Evolutionary conservation across 2,888 invertebrate species (phyloP), one percentile per base, ranked within the genome.

Genomic region (Diaprepes abbreviatus): DNA sequence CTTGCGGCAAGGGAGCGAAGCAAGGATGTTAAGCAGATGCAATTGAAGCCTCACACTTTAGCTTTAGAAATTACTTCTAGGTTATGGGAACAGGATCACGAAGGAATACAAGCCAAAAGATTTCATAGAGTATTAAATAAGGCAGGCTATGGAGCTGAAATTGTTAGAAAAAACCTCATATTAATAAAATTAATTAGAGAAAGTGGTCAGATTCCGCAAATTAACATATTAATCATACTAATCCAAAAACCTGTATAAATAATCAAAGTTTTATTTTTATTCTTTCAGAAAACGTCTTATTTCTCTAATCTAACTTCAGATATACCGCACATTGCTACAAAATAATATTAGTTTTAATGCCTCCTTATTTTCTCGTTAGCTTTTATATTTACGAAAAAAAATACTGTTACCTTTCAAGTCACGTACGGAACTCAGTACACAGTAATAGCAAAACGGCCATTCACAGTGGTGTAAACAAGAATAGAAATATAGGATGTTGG

Each of bases 381-480:
- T 17, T 40, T 9, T 17, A 16, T 17, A 17, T n/a, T n/a, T n/a
- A n/a, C n/a, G n/a, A n/a, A n/a, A 52, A 35, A 33, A 31, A 17
- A 35, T 3, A 3, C 14, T 14, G 4, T 52, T 52, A 31, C 9
- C 14, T 3, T 35, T 52, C 52, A 9, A 31, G 31, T 28, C 52
- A 52, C 52, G 52, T 52, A 52, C 4, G n/a, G 31, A 52, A 35
- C 35, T 35, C 52, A 10, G 35, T 52, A 52, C 17, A 33, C 14
- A 17, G 31, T 52, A 19, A 52, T 52, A 52, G 19, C 31, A 52
- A 52, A 31, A 52, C 52, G 52, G 7, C 33, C 52, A 52, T 52
- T 52, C 52, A 31, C 52, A 52, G 12, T 6, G 31, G 52, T 52
- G 52, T 52, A 52, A 52, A 31, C 52, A 52, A 35, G 52, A 52